phyloP scores from a whole-genome alignment of 2,113 vertebrate genomes.

The Eurystomus gularis region DNA sequence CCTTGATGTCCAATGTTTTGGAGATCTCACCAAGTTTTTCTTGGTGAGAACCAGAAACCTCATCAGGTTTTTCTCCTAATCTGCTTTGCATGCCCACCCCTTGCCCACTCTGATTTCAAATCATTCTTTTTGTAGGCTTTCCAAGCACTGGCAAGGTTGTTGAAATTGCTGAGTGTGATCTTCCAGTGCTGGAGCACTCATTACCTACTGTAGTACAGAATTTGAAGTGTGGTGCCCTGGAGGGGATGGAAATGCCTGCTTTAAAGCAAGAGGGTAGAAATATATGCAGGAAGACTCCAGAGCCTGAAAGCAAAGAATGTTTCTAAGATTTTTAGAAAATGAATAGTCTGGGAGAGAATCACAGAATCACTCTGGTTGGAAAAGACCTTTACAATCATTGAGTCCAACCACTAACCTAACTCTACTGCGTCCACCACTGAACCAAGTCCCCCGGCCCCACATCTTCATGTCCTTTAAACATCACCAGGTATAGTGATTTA shows the following conservation, averaged over 20 bases:
- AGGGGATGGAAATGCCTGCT: not conserved
- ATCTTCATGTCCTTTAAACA: too few species aligned
- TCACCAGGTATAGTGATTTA: too few species aligned
- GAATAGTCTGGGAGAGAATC: not conserved
- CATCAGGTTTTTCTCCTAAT: not conserved
- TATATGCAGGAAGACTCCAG: not conserved
- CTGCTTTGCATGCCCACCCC: not conserved
- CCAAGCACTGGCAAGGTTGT: not conserved
- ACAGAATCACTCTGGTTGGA: too few species aligned
- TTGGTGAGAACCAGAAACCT: not conserved
- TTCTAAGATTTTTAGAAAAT: not conserved
- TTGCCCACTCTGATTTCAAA: not conserved
- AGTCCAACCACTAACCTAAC: too few species aligned
- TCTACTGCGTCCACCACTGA: too few species aligned
- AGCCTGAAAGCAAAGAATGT: not conserved
- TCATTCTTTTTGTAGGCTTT: not conserved
- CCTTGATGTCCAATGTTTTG: rapidly evolving
- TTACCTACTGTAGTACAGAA: not conserved
- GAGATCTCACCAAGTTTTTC: not conserved
- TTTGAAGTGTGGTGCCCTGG: not conserved
- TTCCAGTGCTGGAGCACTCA: not conserved
- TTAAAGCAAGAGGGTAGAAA: not conserved
- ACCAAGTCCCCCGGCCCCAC: too few species aligned
- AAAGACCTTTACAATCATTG: too few species aligned
- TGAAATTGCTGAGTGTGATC: not conserved